Base-by-base conservation (phyloP, 1,140 invertebrate genomes). In the Saxidomus purpurata region DNA sequence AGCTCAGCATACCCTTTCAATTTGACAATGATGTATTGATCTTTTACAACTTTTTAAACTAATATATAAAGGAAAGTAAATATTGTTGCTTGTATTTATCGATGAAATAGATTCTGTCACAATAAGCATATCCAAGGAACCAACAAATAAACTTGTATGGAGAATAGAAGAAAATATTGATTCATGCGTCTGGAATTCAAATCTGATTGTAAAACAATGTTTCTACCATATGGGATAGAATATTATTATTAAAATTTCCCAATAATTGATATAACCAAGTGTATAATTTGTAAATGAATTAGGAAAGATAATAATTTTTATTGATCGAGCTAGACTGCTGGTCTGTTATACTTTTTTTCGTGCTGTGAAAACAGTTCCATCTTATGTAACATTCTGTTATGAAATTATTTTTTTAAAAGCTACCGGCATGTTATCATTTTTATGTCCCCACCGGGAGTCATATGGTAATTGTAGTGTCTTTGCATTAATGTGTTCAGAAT, bases 121-220 rank as follows among this genome's bases (percentile, higher is more conserved):
- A 25, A 71, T 71, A 71, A 15, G 31, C n/a, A 8, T 36, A 15
- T 19, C 28, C 67, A 71, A 38, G 67, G 67, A 31, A n/a, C 36
- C 34, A 71, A 71, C 22, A 28, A 71, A 71, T 71, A 71, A 38
- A 34, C 25, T 67, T 15, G 25, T 15, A n/a, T 67, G 13, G 31
- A 71, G 67, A 71, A 71, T 36, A 38, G 38, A 71, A 71, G 67
- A 71, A 63, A 71, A 38, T 71, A 71, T 71, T 71, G 67, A 71
- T 71, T 38, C 8, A 38, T 17, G 17, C 22, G 67, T 71, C 34
- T 19, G 34, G 67, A 71, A 40, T 38, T 17, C 13, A 71, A 38
- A 71, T 71, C 67, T 71, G 67, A 40, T 71, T 31, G 28, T 71
- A 15, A 13, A 71, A 71, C 67, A 71, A 38, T 28, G 67, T 63